These are phyloP conservation scores for Folsomia candida DNA, from an alignment of 2,888 invertebrate genomes.

Conservation along the genomic window DNA sequence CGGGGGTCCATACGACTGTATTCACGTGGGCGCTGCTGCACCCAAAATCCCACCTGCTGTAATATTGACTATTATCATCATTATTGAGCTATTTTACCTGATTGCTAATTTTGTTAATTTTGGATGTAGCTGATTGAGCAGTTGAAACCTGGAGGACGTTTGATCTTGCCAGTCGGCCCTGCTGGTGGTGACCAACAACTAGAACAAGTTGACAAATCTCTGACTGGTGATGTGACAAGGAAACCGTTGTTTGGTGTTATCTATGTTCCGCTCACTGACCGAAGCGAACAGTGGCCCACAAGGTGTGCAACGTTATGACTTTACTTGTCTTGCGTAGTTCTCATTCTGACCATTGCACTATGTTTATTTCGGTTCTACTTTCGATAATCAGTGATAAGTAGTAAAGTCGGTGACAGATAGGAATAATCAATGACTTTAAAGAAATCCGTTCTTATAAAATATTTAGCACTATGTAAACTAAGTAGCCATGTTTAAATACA, in stretches of 20 bases:
- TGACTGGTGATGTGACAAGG: constrained; percentile 71
- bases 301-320: no score
- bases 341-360: no score
- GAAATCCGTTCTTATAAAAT: no score
- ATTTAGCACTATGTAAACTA: no score
- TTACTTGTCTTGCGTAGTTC: no score
- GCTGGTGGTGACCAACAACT: constrained; percentile 82
- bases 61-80: not conserved
- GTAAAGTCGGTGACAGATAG: no score
- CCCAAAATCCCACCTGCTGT: constrained; percentile 68
- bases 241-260: constrained; percentile 90
- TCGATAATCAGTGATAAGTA: no score
- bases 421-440: no score
- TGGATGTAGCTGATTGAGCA: constrained; percentile 67
- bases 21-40: constrained; percentile 83
- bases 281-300: constrained; percentile 66
- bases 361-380: no score
- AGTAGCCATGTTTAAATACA: no score
- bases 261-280: constrained; percentile 93
- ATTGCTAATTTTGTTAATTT: constrained; percentile 20
- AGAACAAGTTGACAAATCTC: constrained; percentile 75
- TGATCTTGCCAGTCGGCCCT: constrained; percentile 66
- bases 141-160: constrained; percentile 84
- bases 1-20: constrained; percentile 83
- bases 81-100: not conserved